These are phyloP conservation scores for Hemithea aestivaria DNA, from an alignment of 2,888 invertebrate genomes.

Conservation along the genomic window DNA sequence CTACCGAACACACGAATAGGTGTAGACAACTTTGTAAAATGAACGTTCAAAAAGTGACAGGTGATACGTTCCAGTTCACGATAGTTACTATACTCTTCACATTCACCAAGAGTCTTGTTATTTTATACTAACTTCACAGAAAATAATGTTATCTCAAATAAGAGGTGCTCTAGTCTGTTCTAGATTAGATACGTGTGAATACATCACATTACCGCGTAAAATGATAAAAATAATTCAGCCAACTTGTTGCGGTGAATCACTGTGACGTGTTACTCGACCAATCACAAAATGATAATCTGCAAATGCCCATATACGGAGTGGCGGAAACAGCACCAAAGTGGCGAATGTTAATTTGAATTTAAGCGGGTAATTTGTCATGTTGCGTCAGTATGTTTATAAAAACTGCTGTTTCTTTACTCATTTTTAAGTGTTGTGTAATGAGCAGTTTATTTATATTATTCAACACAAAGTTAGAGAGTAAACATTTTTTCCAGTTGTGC, in stretches of 20 bases:
- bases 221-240: conserved; percentile 47
- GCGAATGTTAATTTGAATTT: conserved; percentile 41
- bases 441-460: too few relatives aligned
- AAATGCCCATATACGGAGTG: conserved; percentile 83
- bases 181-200: conserved; percentile 48
- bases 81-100: conserved; percentile 5
- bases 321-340: conserved; percentile 54
- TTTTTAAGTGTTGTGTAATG: too few relatives aligned
- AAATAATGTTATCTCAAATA: conserved; percentile 29
- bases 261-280: conserved; percentile 67
- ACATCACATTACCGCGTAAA: conserved; percentile 36
- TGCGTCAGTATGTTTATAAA: too few relatives aligned
- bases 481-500: too few relatives aligned
- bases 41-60: conserved; percentile 30
- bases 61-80: conserved; percentile 35
- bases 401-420: too few relatives aligned
- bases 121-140: conserved; percentile 29
- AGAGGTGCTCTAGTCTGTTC: conserved; percentile 32
- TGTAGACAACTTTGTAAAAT: conserved; percentile 31
- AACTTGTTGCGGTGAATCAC: conserved; percentile 60
- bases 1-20: neutral
- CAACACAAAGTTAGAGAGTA: too few relatives aligned
- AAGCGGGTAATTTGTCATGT: conserved; percentile 33
- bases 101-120: conserved; percentile 2
- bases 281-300: conserved; percentile 75